Evolutionary conservation across 2,888 invertebrate genomes (phyloP).

Genomic region (Caprella mutica): DNA sequence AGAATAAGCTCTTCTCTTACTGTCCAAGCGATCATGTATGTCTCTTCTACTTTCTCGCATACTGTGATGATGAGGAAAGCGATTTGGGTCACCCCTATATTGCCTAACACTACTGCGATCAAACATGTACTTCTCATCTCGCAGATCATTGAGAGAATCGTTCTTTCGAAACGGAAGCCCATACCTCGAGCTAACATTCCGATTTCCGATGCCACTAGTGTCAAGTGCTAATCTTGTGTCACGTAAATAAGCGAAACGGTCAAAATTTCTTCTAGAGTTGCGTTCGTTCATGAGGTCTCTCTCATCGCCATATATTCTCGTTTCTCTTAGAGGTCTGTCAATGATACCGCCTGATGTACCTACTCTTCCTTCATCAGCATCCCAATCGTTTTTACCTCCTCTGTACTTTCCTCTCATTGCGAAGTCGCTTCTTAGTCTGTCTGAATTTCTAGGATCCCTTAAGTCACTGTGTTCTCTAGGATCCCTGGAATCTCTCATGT

Average conservation of each 20-base stretch:
- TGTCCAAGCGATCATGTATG: conserved; percentile 6
- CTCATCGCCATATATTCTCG: too few relatives aligned
- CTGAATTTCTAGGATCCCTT: neutral
- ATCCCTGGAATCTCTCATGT: neutral
- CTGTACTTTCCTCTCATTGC: neutral
- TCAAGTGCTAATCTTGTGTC: too few relatives aligned
- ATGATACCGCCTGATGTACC: too few relatives aligned
- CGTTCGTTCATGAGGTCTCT: too few relatives aligned
- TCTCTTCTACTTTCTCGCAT: conserved; percentile 4
- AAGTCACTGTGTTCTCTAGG: neutral
- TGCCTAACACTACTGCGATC: neutral
- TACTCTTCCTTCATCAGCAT: conserved; percentile 4
- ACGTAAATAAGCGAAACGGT: too few relatives aligned
- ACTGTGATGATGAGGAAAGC: conserved; percentile 8
- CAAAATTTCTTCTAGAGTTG: too few relatives aligned
- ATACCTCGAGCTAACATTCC: too few relatives aligned
- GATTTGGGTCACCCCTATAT: neutral
- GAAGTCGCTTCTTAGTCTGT: neutral
- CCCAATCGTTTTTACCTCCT: conserved; percentile 1
- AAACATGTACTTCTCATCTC: conserved; percentile 5
- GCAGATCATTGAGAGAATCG: neutral
- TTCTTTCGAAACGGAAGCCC: neutral
- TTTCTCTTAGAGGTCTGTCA: too few relatives aligned
- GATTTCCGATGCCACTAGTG: too few relatives aligned
- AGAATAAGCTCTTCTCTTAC: conserved; percentile 5